phyloP scores from a whole-genome alignment of 1,140 invertebrate species.

The Pogonognathellus flavescens region DNA sequence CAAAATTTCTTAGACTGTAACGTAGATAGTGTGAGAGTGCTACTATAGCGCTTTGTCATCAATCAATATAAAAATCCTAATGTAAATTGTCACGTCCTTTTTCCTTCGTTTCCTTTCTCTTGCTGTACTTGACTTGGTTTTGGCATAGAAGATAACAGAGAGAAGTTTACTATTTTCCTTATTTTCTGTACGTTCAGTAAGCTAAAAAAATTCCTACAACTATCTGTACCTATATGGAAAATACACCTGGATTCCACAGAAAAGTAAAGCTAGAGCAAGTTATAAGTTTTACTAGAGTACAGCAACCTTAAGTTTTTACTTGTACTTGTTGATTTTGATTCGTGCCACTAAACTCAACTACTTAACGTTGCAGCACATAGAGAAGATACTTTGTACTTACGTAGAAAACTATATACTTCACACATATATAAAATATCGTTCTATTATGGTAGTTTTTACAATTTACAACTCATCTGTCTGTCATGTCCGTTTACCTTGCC shows the following conservation, averaged over 20 bases:
- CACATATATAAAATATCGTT: background rate
- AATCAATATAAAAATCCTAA: background rate
- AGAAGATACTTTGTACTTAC: background rate
- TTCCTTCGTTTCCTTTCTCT: slow-evolving; percentile 5
- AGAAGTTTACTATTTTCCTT: background rate
- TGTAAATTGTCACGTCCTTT: slow-evolving; percentile 12
- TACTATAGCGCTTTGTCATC: too few relatives aligned
- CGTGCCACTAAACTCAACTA: slow-evolving; percentile 43
- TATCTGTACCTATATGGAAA: too few relatives aligned
- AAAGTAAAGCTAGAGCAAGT: background rate
- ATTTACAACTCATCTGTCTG: slow-evolving; percentile 10
- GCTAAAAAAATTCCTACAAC: too few relatives aligned
- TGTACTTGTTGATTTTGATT: slow-evolving; percentile 41
- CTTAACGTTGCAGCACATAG: background rate
- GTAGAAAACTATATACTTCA: background rate
- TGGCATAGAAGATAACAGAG: background rate
- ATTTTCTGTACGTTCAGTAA: too few relatives aligned
- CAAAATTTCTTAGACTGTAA: too few relatives aligned
- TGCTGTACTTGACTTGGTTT: background rate
- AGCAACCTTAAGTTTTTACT: slow-evolving; percentile 30
- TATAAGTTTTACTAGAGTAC: background rate
- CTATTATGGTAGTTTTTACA: background rate
- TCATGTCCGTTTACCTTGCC: slow-evolving; percentile 24
- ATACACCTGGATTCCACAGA: too few relatives aligned
- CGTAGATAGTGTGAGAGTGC: too few relatives aligned